Evolutionary conservation across 1,140 invertebrate genomes (phyloP).

Genomic region (Triops cancriformis): DNA sequence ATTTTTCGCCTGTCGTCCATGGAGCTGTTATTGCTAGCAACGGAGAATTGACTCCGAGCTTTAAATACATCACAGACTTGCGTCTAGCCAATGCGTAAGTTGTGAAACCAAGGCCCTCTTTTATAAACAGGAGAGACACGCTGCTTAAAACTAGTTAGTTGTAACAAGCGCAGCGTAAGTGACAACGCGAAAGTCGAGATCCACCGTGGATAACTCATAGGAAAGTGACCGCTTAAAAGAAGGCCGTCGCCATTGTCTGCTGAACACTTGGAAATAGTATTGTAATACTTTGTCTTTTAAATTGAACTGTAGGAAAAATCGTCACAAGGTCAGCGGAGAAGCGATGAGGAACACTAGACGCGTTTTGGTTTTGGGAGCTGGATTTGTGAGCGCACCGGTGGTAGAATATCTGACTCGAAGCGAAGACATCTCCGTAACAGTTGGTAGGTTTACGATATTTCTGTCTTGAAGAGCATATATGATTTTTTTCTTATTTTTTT

Average conservation of each 20-base stretch:
- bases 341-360: conserved; percentile 36
- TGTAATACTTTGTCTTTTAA: not conserved
- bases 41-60: conserved; percentile 81
- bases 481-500: no score
- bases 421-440: conserved; percentile 62
- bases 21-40: conserved; percentile 95
- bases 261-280: not conserved
- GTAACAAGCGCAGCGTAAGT: no score
- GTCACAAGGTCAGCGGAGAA: conserved; percentile 25
- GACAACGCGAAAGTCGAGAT: no score
- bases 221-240: not conserved
- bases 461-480: not conserved
- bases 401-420: conserved; percentile 88
- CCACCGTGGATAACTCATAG: no score
- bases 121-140: not conserved
- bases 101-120: not conserved
- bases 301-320: conserved; percentile 8
- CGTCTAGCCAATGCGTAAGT: conserved; percentile 47
- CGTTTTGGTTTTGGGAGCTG: conserved; percentile 87
- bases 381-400: conserved; percentile 83
- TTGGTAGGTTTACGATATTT: conserved; percentile 47
- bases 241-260: not conserved
- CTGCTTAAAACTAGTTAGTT: no score
- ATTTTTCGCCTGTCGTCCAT: conserved; percentile 65
- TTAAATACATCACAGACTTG: conserved; percentile 89